Evolutionary conservation across 2,797 vertebrate species (phyloP).

Genomic region (Geotrypetes seraphini): DNA sequence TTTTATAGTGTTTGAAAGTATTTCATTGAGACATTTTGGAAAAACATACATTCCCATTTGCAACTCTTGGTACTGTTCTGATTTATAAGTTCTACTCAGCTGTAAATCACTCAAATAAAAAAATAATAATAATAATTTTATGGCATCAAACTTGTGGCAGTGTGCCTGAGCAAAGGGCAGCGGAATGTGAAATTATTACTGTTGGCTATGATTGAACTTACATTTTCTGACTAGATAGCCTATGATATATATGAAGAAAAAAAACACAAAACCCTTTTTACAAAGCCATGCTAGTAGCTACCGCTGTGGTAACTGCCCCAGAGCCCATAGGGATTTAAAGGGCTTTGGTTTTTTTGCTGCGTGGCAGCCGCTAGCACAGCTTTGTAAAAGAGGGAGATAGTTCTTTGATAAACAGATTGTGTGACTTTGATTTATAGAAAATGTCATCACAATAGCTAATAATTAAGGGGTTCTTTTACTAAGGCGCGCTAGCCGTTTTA

Average conservation of each 20-base stretch:
- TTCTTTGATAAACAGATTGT: constrained; percentile 20
- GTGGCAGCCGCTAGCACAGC: too few relatives aligned
- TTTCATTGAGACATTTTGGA: constrained; percentile 78
- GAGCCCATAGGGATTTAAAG: too few relatives aligned
- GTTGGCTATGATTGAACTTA: constrained; percentile 44
- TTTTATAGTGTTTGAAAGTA: constrained; percentile 71
- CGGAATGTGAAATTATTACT: constrained; percentile 46
- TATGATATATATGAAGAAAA: constrained; percentile 12
- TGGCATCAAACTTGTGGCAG: constrained; percentile 49
- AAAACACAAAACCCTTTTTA: too few relatives aligned
- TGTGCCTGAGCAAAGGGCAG: constrained; percentile 45
- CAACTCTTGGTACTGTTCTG: constrained; percentile 73
- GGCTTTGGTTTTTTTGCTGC: too few relatives aligned
- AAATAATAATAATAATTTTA: too few relatives aligned
- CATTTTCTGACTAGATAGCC: constrained; percentile 26
- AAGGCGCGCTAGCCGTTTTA: too few relatives aligned
- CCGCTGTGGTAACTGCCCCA: too few relatives aligned
- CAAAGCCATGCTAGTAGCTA: too few relatives aligned
- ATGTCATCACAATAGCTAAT: too few relatives aligned
- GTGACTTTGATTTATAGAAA: constrained; percentile 15
- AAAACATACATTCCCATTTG: constrained; percentile 87
- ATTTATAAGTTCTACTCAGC: constrained; percentile 68
- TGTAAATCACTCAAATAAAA: constrained; percentile 66
- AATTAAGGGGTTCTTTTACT: too few relatives aligned
- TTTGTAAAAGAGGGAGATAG: too few relatives aligned